A percentile compares a stretch with the other conserved stretches of the same genome.
Conservation (phyloP, 2,113 vertebrate species). For the Chloropsis hardwickii region DNA sequence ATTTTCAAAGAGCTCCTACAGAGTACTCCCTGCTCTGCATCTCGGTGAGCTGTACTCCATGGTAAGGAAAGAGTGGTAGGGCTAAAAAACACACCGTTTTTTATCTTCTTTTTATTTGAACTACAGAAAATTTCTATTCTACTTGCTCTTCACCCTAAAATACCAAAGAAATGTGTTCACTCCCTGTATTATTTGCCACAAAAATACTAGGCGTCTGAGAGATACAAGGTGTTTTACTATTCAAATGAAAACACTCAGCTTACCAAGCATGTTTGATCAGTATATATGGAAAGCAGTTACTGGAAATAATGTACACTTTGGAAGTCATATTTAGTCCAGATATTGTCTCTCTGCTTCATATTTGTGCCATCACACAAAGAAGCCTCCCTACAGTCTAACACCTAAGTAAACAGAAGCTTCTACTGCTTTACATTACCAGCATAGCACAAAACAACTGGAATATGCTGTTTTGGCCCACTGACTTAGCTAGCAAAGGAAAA, state of each 20-base stretch:
- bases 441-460: background rate
- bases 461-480: background rate
- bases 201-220: background rate
- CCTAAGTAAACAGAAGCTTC: background rate
- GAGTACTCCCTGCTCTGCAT: background rate
- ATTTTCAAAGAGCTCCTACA: background rate
- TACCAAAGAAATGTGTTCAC: background rate
- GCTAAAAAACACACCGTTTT: background rate
- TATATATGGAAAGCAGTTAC: background rate
- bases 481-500: background rate
- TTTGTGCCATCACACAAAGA: background rate
- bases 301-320: background rate
- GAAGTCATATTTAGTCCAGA: background rate
- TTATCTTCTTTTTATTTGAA: background rate
- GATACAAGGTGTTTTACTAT: background rate
- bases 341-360: background rate
- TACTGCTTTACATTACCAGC: background rate
- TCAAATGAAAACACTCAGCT: background rate
- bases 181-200: background rate
- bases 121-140: background rate
- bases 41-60: background rate
- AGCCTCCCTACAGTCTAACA: background rate
- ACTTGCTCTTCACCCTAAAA: background rate
- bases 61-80: background rate
- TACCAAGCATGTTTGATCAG: background rate